Base-by-base conservation (phyloP, 2,113 vertebrate genomes). In the Elanoides forficatus region DNA sequence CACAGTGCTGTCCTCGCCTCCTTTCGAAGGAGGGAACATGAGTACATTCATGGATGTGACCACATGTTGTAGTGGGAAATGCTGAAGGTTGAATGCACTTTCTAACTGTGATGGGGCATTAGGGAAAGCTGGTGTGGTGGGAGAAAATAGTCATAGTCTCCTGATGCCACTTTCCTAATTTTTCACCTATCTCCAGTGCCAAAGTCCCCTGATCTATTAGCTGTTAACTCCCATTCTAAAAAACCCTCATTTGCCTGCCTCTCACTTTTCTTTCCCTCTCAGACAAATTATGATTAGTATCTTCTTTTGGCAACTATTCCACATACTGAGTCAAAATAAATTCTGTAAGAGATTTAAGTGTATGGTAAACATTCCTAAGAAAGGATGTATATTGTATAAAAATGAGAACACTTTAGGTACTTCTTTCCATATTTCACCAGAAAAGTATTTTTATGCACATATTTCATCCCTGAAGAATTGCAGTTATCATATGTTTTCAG, bases 1-100 rank as follows among this genome's bases (percentile, higher is more conserved):
- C 7, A 21, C 47, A 40, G 42, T 10, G 43, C 7, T 50, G 45
- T n/a, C 36, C 55, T 66, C 6, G 2, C 13, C 32, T 76, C 26
- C 21, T 65, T 56, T 18, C 1, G 1, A 73, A 55, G 42, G 34
- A 70, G 15, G 8, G 29, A 68, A 38, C 13, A 4, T 1, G 13
- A 47, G 22, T 8, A 13, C 0, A 1, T 18, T 42, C 50, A 23
- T 6, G 22, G 55, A 29, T 32, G 47, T 2, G 36, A 36, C 1
- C 5, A n/a, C 7, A 14, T 20, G 21, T 4, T 50, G 21, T 4
- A 29, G n/a, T 1, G 6, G 42, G 22, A 79, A 72, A 66, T 1
- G 3, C 36, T 68, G 87, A 40, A 62, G 42, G 19, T 2, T 34
- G 50, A 56, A 62, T 8, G 20, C 10, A 36, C 58, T 43, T 86